Conservation (phyloP, 2,888 invertebrate genomes). For the Campaea margaritaria region DNA sequence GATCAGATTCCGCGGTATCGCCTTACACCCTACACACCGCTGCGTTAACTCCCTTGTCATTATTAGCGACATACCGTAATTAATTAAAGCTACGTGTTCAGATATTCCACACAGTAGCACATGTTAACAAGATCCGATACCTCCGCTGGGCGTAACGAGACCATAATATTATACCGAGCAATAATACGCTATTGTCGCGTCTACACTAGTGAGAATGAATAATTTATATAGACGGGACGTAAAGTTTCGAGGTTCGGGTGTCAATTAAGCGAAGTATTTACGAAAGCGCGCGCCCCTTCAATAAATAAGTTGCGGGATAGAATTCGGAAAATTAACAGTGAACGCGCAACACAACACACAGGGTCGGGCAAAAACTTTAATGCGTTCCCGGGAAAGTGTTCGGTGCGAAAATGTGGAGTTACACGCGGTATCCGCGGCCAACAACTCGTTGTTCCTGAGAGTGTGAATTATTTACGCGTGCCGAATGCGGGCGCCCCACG, state of each 20-base stretch:
- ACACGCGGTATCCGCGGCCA: constrained; percentile 69
- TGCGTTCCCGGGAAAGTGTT: constrained; percentile 64
- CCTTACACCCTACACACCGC: constrained; percentile 53
- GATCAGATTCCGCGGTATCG: constrained; percentile 58
- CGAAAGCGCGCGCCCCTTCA: constrained; percentile 60
- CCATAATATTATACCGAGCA: constrained; percentile 55
- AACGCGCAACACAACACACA: constrained; percentile 56
- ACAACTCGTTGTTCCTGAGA: constrained; percentile 59
- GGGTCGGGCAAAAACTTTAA: constrained; percentile 75
- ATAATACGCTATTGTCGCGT: constrained; percentile 58
- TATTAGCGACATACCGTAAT: constrained; percentile 71
- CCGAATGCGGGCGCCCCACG: constrained; percentile 59
- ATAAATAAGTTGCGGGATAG: constrained; percentile 74
- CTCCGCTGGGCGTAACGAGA: constrained; percentile 52
- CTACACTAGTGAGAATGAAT: constrained; percentile 63
- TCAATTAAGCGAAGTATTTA: constrained; percentile 76
- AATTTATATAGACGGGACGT: constrained; percentile 62
- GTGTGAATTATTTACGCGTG: constrained; percentile 74
- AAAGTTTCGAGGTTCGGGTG: constrained; percentile 62
- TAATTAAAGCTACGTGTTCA: constrained; percentile 66
- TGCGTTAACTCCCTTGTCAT: constrained; percentile 60
- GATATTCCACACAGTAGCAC: constrained; percentile 65
- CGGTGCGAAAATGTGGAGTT: constrained; percentile 75
- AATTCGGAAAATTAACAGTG: constrained; percentile 76
- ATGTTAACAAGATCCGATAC: constrained; percentile 69